Evolutionary conservation across 2,113 vertebrate species (phyloP).

Genomic region (Anseranas semipalmata): DNA sequence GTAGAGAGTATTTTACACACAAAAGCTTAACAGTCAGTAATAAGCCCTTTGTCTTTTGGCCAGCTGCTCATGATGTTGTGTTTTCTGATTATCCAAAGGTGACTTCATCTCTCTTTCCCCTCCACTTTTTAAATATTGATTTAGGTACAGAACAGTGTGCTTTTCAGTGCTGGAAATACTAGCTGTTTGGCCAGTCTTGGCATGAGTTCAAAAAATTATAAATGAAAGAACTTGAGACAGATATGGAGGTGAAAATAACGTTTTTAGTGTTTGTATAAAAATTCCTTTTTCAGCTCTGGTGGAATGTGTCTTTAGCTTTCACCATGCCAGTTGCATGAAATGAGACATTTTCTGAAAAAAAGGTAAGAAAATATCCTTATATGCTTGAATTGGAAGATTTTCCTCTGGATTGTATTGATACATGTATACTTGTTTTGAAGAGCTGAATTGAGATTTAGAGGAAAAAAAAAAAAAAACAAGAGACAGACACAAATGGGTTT

Average conservation of each 20-base stretch:
- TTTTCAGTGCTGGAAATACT: background rate
- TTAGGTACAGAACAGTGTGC: background rate
- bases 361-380: background rate
- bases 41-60: slow-evolving; percentile 12
- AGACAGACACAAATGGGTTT: background rate
- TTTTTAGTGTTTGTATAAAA: background rate
- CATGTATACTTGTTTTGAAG: background rate
- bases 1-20: background rate
- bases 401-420: background rate
- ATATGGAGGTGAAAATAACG: background rate
- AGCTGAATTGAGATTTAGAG: background rate
- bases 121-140: background rate
- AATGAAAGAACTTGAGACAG: background rate
- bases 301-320: background rate
- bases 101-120: background rate
- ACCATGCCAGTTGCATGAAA: background rate
- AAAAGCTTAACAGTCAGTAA: background rate
- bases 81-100: background rate
- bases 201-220: background rate
- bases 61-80: background rate
- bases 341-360: background rate
- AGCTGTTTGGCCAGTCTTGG: background rate
- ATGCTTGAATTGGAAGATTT: background rate
- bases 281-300: background rate
- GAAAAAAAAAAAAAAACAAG: background rate